phyloP scores from a whole-genome alignment of 2,888 invertebrate genomes.

The Lochmaea capreae region DNA sequence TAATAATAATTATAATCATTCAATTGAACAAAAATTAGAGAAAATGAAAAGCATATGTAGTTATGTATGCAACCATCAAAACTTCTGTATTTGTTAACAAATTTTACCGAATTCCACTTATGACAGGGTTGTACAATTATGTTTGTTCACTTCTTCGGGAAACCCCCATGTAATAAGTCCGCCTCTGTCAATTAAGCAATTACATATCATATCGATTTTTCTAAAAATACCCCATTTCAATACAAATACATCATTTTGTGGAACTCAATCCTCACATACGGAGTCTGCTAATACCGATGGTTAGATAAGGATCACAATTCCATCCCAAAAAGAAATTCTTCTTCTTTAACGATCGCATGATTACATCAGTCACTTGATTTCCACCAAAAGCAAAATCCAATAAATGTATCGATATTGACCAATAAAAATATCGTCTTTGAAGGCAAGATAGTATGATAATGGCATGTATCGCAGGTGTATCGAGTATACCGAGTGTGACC shows the following conservation, averaged over 20 bases:
- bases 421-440: conserved; percentile 41
- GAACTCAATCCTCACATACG: conserved; percentile 25
- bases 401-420: conserved; percentile 29
- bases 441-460: conserved; percentile 43
- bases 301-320: neutral
- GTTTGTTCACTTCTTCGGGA: neutral
- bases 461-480: conserved; percentile 28
- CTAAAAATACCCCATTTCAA: conserved; percentile 55
- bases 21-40: no score
- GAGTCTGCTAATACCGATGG: conserved; percentile 15
- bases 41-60: no score
- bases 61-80: no score
- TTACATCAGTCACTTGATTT: conserved; percentile 28
- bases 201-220: conserved; percentile 57
- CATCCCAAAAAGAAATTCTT: neutral
- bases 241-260: conserved; percentile 48
- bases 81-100: no score
- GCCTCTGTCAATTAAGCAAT: conserved; percentile 53
- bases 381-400: conserved; percentile 15
- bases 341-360: conserved; percentile 17
- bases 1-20: no score
- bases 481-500: conserved; percentile 38
- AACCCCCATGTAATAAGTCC: conserved; percentile 10
- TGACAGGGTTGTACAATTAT: neutral
- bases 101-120: neutral